Evolutionary conservation across 2,797 vertebrate species (phyloP), one percentile per base, ranked within the genome.

Genomic region (Pteropus rufus): DNA sequence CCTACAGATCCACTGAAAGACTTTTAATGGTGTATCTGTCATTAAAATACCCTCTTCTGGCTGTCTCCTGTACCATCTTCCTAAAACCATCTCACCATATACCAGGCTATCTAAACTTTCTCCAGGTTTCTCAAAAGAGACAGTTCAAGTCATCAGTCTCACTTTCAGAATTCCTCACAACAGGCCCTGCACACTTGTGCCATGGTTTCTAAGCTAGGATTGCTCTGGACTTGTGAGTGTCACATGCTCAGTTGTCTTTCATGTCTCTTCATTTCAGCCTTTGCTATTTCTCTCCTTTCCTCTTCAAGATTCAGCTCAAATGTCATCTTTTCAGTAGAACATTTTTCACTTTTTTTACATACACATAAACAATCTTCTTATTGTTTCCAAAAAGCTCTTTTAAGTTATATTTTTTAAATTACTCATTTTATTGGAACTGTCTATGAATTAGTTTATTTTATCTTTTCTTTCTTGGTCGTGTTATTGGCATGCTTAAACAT

Each of bases 1-100:
- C 34, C 72, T n/a, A 0, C 0, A 6, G 14, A 80, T 10, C 14
- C 3, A n/a, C 29, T 16, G 3, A 34, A 39, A 67, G 2, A 2
- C 24, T 39, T 6, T 41, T n/a, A 44, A 24, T 16, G 26, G 54
- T 24, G 18, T 19, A 23, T 16, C 7, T n/a, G 62, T 64, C 54
- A 56, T 4, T 52, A 70, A 60, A 34, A 54, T 3, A 36, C n/a
- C 11, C 11, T 36, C 46, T 26, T 70, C 36, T 11, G 84, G 34
- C 3, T 36, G 36, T 18, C 64, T 83, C 21, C 64, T 0, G 1
- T 26, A 39, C 24, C 21, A 14, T 54, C 21, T 49, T 72, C 46
- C 60, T 58, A n/a, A 67, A 75, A 41, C 12, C 14, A 64, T 49
- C 39, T 67, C 24, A 64, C 49, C 46, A 65, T 21, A 54, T n/a